Evolutionary conservation across 1,140 invertebrate species (phyloP).

Genomic region (Colletes gigas): DNA sequence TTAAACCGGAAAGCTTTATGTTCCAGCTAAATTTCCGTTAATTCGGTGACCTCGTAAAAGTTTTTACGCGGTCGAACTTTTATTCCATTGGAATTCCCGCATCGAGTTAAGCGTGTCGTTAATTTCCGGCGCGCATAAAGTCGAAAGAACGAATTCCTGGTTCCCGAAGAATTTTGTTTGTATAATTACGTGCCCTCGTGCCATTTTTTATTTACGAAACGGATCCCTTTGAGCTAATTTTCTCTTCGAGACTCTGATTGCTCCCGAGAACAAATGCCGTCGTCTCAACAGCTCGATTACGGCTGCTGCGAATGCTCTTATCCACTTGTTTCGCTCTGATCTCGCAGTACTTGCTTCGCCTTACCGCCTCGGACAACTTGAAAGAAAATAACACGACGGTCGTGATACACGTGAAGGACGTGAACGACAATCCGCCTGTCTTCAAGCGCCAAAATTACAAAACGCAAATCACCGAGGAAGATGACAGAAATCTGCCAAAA

Average conservation of each 20-base stretch:
- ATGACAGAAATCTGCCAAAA: slow-evolving; percentile 96
- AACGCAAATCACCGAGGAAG: slow-evolving; percentile 97
- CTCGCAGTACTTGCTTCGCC: slow-evolving; percentile 92
- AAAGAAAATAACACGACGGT: slow-evolving; percentile 98
- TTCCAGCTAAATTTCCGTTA: neutral
- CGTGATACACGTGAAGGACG: slow-evolving; percentile 97
- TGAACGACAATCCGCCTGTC: slow-evolving; percentile 94
- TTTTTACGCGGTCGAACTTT: neutral
- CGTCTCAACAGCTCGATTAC: neutral
- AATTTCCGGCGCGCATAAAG: neutral
- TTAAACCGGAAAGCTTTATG: neutral
- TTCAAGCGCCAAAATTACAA: slow-evolving; percentile 96
- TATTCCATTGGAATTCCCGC: neutral
- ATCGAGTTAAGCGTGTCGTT: neutral
- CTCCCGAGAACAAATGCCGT: neutral
- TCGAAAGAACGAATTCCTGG: neutral
- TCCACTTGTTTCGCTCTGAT: slow-evolving; percentile 30
- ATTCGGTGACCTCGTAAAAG: neutral
- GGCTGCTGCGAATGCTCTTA: neutral
- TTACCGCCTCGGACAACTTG: slow-evolving; percentile 96
- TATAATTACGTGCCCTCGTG: neutral
- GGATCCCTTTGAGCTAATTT: neutral
- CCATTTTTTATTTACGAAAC: neutral
- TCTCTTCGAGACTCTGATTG: neutral
- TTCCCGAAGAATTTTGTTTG: neutral